Conservation (phyloP, 2,888 invertebrate species). For the Mechanitis mazaeus region DNA sequence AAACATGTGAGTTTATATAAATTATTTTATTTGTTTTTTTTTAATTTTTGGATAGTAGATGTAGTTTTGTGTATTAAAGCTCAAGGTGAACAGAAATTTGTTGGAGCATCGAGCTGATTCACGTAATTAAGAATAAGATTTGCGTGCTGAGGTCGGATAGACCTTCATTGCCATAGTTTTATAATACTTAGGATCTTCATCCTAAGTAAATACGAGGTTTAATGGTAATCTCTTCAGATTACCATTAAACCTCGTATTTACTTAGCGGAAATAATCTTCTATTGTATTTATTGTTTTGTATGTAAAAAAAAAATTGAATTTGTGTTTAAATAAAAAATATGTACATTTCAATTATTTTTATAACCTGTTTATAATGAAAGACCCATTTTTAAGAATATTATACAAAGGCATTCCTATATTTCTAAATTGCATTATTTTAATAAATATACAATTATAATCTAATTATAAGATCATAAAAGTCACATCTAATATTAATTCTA, state of each 20-base stretch:
- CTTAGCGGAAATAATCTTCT: not conserved
- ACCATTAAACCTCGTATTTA: not conserved
- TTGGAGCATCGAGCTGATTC: slow-evolving; percentile 9
- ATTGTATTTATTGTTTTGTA: not conserved
- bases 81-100: slow-evolving; percentile 18
- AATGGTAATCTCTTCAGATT: too few species aligned
- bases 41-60: not conserved
- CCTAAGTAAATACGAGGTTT: too few species aligned
- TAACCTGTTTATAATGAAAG: too few species aligned
- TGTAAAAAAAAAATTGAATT: not conserved
- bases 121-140: slow-evolving; percentile 18
- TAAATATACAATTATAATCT: not conserved
- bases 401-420: too few species aligned
- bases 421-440: too few species aligned
- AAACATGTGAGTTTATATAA: slow-evolving; percentile 8
- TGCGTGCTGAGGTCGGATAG: slow-evolving; percentile 24
- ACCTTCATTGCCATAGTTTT: slow-evolving; percentile 15
- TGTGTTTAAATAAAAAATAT: too few species aligned
- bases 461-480: too few species aligned
- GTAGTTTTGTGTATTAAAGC: slow-evolving; percentile 1
- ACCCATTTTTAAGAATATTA: too few species aligned
- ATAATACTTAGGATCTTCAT: not conserved
- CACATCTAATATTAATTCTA: too few species aligned
- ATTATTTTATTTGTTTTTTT: too few species aligned
- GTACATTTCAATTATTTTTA: too few species aligned